Base-by-base conservation (phyloP, 2,797 vertebrate genomes). In the Cyprinodon diabolis region DNA sequence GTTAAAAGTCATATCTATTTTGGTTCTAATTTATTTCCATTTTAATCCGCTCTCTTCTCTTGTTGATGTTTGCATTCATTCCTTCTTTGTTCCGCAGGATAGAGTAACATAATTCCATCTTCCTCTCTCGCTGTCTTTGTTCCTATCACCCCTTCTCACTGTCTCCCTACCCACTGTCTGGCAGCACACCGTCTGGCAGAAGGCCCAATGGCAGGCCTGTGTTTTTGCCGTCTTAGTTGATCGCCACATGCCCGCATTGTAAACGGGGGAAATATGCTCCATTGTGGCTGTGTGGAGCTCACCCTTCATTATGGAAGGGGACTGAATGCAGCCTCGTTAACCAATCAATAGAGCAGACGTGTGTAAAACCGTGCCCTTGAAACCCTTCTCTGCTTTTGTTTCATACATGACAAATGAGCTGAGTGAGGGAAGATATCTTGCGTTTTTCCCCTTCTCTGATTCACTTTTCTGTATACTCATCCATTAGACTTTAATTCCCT, bases 281-380 rank as follows among this genome's bases (percentile, higher is more conserved):
- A 93, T 93, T 94, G 93, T 94, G 91, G 90, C 86, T 69, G 80
- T 23, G 77, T 68, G 13, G 77, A 45, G 75, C 90, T 90, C 87
- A 12, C 77, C 84, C 89, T 86, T 91, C 85, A 74, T 89, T 86
- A 90, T 85, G 87, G 89, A 92, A 92, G 88, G 90, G 88, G 86
- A 76, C 89, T 92, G 93, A 94, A 93, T 88, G 79, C 86, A 84
- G 87, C 79, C 91, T 94, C 91, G 92, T 93, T 94, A 93, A 91
- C 90, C 89, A 92, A 94, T 94, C 93, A 94, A 93, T 93, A 93
- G 92, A 90, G 86, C 93, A 92, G 89, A 92, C 89, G 84, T 89
- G 91, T 91, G 90, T 87, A 84, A 93, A 88, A 92, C 89, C 90
- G 73, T 37, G 85, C 91, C 92, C 90, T 91, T 92, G 90, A 94